Percentiles rank a stretch among this genome's conserved stretches.
Evolutionary conservation across 2,888 invertebrate genomes (phyloP).

Genomic region (Clunio marinus): DNA sequence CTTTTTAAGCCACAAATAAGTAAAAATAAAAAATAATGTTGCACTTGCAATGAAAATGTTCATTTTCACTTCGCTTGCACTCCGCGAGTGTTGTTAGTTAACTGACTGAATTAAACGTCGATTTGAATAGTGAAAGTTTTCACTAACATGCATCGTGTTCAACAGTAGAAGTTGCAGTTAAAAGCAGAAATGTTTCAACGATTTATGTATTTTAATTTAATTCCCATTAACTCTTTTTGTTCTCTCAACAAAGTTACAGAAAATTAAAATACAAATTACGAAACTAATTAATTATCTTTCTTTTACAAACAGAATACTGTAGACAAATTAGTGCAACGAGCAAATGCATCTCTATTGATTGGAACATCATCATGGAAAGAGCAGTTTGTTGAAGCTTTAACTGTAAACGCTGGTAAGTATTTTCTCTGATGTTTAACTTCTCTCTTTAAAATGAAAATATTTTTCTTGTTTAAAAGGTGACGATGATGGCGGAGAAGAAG

Average conservation of each 20-base stretch:
- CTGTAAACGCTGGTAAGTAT: constrained; percentile 76
- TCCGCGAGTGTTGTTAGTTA: too few relatives aligned
- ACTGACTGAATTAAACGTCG: too few relatives aligned
- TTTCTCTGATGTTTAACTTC: background rate
- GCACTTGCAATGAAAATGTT: background rate
- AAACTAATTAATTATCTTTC: background rate
- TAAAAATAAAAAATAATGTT: background rate
- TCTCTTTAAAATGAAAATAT: background rate
- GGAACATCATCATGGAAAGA: constrained; percentile 99
- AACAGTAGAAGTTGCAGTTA: too few relatives aligned
- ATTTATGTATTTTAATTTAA: too few relatives aligned
- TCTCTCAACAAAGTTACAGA: background rate
- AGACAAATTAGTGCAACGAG: constrained; percentile 95
- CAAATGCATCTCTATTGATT: constrained; percentile 88
- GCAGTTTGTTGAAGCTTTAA: constrained; percentile 95
- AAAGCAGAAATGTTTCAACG: too few relatives aligned
- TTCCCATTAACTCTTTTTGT: background rate
- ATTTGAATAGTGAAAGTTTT: too few relatives aligned
- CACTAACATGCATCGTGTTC: too few relatives aligned
- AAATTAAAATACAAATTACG: background rate
- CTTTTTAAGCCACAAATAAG: constrained; percentile 25
- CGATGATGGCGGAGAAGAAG: constrained; percentile 54
- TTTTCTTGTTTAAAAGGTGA: constrained; percentile 47
- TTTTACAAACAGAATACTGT: constrained; percentile 76
- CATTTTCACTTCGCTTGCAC: background rate